Percentiles rank a stretch among this genome's conserved stretches.
Evolutionary conservation across 2,113 vertebrate species (phyloP).

Genomic region (Abramis brama): DNA sequence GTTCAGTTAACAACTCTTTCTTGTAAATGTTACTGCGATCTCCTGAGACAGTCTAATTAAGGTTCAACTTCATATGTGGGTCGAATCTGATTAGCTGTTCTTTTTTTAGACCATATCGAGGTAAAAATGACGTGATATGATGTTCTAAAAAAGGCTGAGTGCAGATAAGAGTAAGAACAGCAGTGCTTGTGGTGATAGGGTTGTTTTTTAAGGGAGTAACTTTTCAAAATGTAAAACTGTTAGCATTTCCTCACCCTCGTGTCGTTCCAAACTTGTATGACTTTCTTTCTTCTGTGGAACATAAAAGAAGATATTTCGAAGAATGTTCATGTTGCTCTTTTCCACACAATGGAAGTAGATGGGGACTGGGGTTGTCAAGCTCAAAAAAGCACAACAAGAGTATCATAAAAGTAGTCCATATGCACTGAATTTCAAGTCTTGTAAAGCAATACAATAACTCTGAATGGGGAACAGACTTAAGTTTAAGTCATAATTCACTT

Average conservation of each 20-base stretch:
- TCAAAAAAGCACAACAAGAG: not conserved
- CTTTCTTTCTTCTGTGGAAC: not conserved
- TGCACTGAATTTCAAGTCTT: not conserved
- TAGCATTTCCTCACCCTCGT: not conserved
- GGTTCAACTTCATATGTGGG: conserved; percentile 41
- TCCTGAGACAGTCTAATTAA: conserved; percentile 17
- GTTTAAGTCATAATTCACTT: not conserved
- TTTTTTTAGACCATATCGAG: conserved; percentile 28
- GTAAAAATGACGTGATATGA: not conserved
- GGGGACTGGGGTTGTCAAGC: not conserved
- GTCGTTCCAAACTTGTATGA: not conserved
- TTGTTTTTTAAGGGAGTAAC: not conserved
- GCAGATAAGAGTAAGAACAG: not conserved
- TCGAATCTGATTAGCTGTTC: conserved; percentile 39
- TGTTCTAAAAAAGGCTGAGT: not conserved
- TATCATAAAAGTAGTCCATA: not conserved
- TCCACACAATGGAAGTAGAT: not conserved
- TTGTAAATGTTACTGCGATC: not conserved
- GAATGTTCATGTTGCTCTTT: not conserved
- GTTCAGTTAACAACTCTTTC: not conserved
- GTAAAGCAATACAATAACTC: not conserved
- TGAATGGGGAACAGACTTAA: not conserved
- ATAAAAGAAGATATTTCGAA: not conserved
- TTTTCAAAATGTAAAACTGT: not conserved
- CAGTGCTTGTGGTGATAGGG: not conserved